Evolutionary conservation across 2,888 invertebrate genomes (phyloP).

Genomic region (Chydorus sphaericus): DNA sequence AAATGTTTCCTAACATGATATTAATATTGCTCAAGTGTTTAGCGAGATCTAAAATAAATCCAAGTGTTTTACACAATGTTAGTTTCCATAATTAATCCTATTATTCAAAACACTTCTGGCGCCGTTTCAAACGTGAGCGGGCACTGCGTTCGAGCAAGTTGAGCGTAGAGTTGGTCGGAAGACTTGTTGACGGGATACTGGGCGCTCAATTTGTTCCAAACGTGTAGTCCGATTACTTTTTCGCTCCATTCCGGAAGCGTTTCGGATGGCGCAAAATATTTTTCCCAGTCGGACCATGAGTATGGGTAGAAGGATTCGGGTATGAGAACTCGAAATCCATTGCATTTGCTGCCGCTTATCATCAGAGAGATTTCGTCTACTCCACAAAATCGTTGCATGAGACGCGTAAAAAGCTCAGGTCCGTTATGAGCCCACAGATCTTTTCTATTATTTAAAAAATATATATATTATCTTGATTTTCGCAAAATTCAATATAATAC

Average conservation of each 20-base stretch:
- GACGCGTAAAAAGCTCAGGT: slow-evolving; percentile 17
- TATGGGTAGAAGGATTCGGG: slow-evolving; percentile 43
- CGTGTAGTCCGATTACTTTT: slow-evolving; percentile 17
- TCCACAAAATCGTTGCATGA: slow-evolving; percentile 17
- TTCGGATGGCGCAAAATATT: slow-evolving; percentile 45
- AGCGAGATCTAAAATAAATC: too few relatives aligned
- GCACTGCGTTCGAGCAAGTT: neutral
- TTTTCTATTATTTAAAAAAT: neutral
- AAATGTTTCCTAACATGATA: too few relatives aligned
- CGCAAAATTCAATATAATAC: neutral
- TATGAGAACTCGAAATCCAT: slow-evolving; percentile 46
- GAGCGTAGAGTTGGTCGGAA: slow-evolving; percentile 4
- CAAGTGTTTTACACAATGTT: too few relatives aligned
- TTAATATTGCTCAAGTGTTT: too few relatives aligned
- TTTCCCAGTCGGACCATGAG: slow-evolving; percentile 39
- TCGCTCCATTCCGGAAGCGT: neutral
- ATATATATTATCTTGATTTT: neutral
- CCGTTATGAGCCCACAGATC: slow-evolving; percentile 19
- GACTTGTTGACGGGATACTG: neutral
- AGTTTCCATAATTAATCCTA: too few relatives aligned
- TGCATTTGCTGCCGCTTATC: slow-evolving; percentile 37
- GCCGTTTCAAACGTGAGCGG: too few relatives aligned
- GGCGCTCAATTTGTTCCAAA: slow-evolving; percentile 19
- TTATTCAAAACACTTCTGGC: too few relatives aligned
- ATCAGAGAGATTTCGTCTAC: slow-evolving; percentile 25